Base-by-base conservation (phyloP, 2,113 vertebrate genomes). In the Salvelinus sp. region DNA sequence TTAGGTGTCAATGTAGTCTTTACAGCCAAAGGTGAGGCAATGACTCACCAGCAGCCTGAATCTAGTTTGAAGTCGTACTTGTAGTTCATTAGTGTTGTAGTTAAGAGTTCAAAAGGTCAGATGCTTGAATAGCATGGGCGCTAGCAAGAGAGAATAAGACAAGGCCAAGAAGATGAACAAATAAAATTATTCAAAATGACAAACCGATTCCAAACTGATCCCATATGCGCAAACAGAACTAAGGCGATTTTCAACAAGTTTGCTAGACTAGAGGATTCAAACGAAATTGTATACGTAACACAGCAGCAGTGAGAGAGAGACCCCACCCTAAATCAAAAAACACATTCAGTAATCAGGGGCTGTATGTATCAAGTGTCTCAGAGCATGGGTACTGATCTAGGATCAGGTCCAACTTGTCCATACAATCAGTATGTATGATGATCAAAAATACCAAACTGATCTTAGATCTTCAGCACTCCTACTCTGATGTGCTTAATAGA, bases 301-400 rank as follows among this genome's bases (percentile, higher is more conserved):
- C 73, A 85, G 83, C 84, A 90, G 87, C 86, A 62, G 72, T 2
- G 38, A 75, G 22, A 30, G 33, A 62, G 14, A n/a, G 18, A 38
- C 66, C 30, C 66, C 12, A 30, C 23, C 64, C 23, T 27, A 66
- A 68, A 78, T 69, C 20, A 83, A 47, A 79, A 63, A 74, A 60
- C 82, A 82, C 74, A 77, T 82, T 78, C 68, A 79, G 54, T 72
- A 80, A 77, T 79, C 78, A 79, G 88, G 73, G 20, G 2, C 50
- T 14, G 3, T 18, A 54, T 18, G 13, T 54, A 54, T 54, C 16
- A 18, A 54, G 50, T 14, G 50, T 54, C 16, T 54, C 16, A 54
- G 50, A 54, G 48, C 16, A 54, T 4, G 14, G 5, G 4, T 54
- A 14, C 50, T 54, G 13, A 54, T 18, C 50, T 18, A 54, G 50